Conservation (phyloP, 1,140 invertebrate species). For the Pissodes strobi region DNA sequence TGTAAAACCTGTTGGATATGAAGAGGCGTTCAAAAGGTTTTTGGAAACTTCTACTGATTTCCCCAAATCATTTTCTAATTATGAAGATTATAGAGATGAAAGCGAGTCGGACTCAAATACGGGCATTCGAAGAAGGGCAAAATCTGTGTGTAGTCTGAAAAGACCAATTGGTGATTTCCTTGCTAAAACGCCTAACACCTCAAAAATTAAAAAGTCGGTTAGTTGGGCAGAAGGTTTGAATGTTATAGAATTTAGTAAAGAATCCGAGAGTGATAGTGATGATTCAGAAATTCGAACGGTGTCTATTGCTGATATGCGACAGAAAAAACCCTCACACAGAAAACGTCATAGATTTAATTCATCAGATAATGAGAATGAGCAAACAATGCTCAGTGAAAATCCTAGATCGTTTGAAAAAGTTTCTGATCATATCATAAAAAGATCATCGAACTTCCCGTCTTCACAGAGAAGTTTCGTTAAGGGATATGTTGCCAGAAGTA, state of each 20-base stretch:
- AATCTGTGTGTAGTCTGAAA: background rate
- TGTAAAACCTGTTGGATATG: background rate
- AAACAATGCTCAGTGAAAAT: no score
- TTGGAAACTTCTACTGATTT: no score
- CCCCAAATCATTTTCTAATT: background rate
- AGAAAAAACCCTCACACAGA: no score
- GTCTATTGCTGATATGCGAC: no score
- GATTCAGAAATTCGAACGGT: slow-evolving; percentile 9
- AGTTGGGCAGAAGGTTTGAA: slow-evolving; percentile 8
- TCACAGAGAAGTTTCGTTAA: no score
- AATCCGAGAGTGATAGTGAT: background rate
- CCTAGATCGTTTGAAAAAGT: background rate
- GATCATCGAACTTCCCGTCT: no score
- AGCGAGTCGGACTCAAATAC: background rate
- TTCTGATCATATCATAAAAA: background rate
- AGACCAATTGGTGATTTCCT: background rate
- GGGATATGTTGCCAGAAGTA: no score
- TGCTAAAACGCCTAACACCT: background rate
- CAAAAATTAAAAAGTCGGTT: background rate
- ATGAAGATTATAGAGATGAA: background rate
- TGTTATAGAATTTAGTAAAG: background rate
- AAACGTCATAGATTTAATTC: no score
- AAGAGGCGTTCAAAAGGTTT: background rate
- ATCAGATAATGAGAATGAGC: no score
- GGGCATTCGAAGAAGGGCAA: background rate